Percentiles rank a stretch among this genome's conserved stretches.
phyloP scores from a whole-genome alignment of 2,888 invertebrate species.

The Eudasyphora cyanicolor region DNA sequence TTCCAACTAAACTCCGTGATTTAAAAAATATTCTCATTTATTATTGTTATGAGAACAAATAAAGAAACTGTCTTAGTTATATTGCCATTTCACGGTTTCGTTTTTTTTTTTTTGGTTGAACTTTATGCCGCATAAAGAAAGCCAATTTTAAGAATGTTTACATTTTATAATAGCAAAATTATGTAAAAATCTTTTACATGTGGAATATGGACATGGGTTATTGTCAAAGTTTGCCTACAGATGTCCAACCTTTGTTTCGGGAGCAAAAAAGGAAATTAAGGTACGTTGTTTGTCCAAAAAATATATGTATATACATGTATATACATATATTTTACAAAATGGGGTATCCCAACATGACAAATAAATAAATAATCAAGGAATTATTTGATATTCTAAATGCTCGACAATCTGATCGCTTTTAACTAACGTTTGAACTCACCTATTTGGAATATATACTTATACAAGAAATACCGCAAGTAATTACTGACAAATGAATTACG shows the following conservation, averaged over 20 bases:
- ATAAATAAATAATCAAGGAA: too few relatives aligned
- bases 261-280: too few relatives aligned
- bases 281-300: too few relatives aligned
- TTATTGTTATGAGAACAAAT: background rate
- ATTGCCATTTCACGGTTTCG: background rate
- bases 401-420: too few relatives aligned
- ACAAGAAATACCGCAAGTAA: too few relatives aligned
- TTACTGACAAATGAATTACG: too few relatives aligned
- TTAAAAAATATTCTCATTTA: slow-evolving; percentile 40
- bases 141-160: slow-evolving; percentile 28
- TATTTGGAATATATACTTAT: too few relatives aligned
- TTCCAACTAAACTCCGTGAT: slow-evolving; percentile 30
- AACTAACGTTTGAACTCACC: too few relatives aligned
- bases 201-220: background rate
- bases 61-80: background rate
- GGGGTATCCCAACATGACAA: too few relatives aligned
- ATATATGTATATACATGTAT: too few relatives aligned
- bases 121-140: slow-evolving; percentile 47
- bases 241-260: background rate
- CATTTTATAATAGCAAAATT: slow-evolving; percentile 12
- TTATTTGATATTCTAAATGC: too few relatives aligned
- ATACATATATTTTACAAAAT: too few relatives aligned
- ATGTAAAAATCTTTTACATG: slow-evolving; percentile 10
- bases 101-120: background rate
- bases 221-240: background rate